Conservation (phyloP, 2,113 vertebrate species). For the Tupaia chinensis region DNA sequence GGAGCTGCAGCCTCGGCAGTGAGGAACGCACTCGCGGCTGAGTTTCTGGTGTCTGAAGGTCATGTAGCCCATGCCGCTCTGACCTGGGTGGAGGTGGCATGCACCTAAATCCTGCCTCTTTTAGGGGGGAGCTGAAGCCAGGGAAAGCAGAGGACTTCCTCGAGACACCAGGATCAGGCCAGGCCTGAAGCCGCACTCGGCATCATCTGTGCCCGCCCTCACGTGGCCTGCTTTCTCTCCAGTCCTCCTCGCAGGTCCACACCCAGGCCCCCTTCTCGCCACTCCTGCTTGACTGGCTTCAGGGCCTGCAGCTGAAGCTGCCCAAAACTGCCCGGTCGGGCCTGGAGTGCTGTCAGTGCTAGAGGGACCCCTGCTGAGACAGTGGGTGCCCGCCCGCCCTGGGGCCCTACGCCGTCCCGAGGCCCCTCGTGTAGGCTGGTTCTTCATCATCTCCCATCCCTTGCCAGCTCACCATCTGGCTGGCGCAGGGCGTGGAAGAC, state of each 20-base stretch:
- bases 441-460: accelerated
- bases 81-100: not conserved
- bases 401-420: accelerated
- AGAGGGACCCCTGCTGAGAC: not conserved
- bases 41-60: not conserved
- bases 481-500: conserved; percentile 97
- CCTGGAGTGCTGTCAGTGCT: not conserved
- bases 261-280: not conserved
- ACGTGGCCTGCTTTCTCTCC: not conserved
- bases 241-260: not conserved
- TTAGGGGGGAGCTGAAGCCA: not conserved
- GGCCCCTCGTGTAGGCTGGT: accelerated
- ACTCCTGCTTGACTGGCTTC: not conserved
- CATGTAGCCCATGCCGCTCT: not conserved
- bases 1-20: not conserved
- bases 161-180: not conserved
- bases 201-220: no score
- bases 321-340: not conserved
- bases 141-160: not conserved
- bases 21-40: not conserved
- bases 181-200: not conserved
- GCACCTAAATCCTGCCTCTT: not conserved
- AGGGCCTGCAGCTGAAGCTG: not conserved
- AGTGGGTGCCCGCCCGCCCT: accelerated
- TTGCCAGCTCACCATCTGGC: conserved; percentile 88